phyloP scores from a whole-genome alignment of 2,888 invertebrate genomes.

The Cetonia aurata region DNA sequence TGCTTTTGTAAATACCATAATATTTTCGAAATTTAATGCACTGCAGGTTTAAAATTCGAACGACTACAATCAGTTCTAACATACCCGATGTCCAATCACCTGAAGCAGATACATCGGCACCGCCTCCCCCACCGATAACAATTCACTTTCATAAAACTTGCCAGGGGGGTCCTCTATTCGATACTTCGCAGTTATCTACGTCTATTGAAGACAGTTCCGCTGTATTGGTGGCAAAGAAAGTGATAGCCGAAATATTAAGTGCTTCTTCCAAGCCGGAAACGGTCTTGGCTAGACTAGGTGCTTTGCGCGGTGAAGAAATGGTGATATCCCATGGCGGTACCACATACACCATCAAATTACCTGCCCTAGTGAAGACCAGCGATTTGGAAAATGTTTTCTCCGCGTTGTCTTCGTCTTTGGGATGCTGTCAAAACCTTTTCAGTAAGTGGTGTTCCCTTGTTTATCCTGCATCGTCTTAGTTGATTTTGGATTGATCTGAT shows the following conservation, averaged over 20 bases:
- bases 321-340: slow-evolving; percentile 64
- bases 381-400: slow-evolving; percentile 70
- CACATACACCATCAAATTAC: slow-evolving; percentile 72
- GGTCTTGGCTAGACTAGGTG: slow-evolving; percentile 60
- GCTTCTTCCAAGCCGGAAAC: slow-evolving; percentile 63
- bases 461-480: too few species aligned
- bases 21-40: neutral
- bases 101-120: slow-evolving; percentile 65
- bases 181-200: slow-evolving; percentile 66
- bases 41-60: slow-evolving; percentile 70
- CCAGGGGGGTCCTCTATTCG: slow-evolving; percentile 69
- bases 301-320: slow-evolving; percentile 62
- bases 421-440: slow-evolving; percentile 72
- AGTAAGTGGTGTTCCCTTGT: slow-evolving; percentile 58
- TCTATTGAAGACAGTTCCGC: slow-evolving; percentile 68
- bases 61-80: slow-evolving; percentile 58
- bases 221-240: slow-evolving; percentile 63
- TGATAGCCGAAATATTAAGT: slow-evolving; percentile 60
- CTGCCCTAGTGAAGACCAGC: slow-evolving; percentile 63
- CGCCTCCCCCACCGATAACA: slow-evolving; percentile 69
- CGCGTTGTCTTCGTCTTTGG: slow-evolving; percentile 68
- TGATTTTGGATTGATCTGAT: slow-evolving; percentile 1
- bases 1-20: too few species aligned
- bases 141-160: slow-evolving; percentile 70
- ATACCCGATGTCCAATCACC: slow-evolving; percentile 61